These are phyloP conservation scores for Gasterosteus nipponicus DNA, from an alignment of 2,113 vertebrate species.

Conservation along the genomic window DNA sequence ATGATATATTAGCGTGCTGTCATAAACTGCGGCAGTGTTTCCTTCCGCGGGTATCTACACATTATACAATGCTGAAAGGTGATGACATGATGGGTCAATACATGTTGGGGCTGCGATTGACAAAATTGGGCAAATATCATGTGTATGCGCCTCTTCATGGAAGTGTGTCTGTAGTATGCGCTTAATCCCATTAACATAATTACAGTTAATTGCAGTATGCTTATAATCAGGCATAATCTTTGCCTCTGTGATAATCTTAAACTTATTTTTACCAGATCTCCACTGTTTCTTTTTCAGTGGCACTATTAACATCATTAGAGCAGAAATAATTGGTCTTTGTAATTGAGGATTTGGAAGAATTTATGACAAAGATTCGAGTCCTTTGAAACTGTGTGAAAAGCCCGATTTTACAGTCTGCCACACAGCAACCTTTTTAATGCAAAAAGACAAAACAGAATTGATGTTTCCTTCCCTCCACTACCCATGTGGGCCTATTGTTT, in stretches of 20 bases:
- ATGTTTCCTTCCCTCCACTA: conserved; percentile 2
- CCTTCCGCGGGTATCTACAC: background rate
- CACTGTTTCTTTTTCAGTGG: background rate
- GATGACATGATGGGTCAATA: background rate
- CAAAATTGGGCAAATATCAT: background rate
- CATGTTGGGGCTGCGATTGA: background rate
- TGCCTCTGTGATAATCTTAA: background rate
- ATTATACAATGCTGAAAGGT: conserved; percentile 2
- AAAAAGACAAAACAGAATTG: background rate
- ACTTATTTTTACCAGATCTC: background rate
- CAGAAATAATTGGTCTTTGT: background rate
- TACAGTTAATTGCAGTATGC: conserved; percentile 16
- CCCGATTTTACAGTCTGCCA: background rate
- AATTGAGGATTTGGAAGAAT: background rate
- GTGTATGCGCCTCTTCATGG: background rate
- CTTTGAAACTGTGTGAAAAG: background rate
- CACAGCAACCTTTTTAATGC: conserved; percentile 6
- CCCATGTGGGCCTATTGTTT: conserved; percentile 10
- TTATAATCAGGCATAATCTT: conserved; percentile 7
- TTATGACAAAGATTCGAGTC: background rate
- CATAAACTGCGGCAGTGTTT: background rate
- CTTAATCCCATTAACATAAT: conserved; percentile 8
- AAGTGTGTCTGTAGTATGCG: background rate
- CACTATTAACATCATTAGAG: background rate
- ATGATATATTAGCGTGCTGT: conserved; percentile 6